Evolutionary conservation across 2,888 invertebrate species (phyloP).

Genomic region (Esperia sulphurella): DNA sequence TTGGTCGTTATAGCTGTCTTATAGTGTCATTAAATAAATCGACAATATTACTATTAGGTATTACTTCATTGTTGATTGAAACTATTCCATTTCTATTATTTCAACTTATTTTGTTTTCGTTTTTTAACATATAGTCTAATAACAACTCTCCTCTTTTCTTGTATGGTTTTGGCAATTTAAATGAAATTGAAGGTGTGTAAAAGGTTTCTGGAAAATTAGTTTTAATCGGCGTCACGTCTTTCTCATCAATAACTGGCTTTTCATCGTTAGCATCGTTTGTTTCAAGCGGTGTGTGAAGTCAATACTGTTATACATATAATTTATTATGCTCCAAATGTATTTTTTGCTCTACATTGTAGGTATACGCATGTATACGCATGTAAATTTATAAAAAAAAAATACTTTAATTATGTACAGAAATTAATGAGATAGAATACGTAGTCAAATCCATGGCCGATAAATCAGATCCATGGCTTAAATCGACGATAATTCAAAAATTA

Average conservation of each 20-base stretch:
- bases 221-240: background rate
- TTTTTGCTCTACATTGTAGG: too few relatives aligned
- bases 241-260: background rate
- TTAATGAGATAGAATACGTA: too few relatives aligned
- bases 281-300: background rate
- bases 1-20: constrained; percentile 22
- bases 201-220: background rate
- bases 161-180: constrained; percentile 17
- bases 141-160: constrained; percentile 18
- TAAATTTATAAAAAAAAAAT: too few relatives aligned
- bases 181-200: constrained; percentile 1
- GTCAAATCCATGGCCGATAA: too few relatives aligned
- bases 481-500: too few relatives aligned
- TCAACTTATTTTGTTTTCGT: constrained; percentile 17
- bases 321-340: too few relatives aligned
- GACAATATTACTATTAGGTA: constrained; percentile 23
- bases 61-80: constrained; percentile 18
- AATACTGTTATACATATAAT: background rate
- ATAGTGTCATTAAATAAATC: constrained; percentile 26
- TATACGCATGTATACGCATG: too few relatives aligned
- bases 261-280: background rate
- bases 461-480: too few relatives aligned
- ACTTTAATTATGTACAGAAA: too few relatives aligned
- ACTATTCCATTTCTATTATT: constrained; percentile 16
- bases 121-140: constrained; percentile 11